These are phyloP conservation scores for Drosophila nebulosa DNA, from an alignment of 1,140 invertebrate species.

Conservation along the genomic window DNA sequence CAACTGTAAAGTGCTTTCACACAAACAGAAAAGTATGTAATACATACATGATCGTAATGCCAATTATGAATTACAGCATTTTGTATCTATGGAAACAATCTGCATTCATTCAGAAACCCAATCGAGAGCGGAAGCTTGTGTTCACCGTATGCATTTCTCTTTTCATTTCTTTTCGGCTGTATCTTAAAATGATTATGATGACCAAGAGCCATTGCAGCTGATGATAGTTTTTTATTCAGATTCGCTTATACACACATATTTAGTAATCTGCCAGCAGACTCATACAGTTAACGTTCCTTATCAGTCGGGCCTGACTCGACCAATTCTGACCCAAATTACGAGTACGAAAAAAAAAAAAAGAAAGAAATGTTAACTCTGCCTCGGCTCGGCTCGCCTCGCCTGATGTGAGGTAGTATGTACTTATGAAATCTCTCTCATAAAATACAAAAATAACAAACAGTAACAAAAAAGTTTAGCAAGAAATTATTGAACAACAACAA, in stretches of 20 bases:
- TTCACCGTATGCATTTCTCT: background rate
- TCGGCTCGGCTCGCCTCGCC: slow-evolving; percentile 31
- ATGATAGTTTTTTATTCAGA: slow-evolving; percentile 39
- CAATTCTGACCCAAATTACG: slow-evolving; percentile 73
- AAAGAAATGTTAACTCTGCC: slow-evolving; percentile 5
- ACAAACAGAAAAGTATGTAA: background rate
- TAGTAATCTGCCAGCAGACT: background rate
- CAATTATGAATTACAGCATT: background rate
- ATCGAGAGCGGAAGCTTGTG: slow-evolving; percentile 24
- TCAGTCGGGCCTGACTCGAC: slow-evolving; percentile 58
- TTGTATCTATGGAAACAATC: background rate
- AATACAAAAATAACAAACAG: slow-evolving; percentile 22
- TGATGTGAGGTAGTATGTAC: slow-evolving; percentile 70
- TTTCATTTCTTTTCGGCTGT: background rate
- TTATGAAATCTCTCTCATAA: slow-evolving; percentile 1
- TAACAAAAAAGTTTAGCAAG: slow-evolving; percentile 66
- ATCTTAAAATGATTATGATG: background rate
- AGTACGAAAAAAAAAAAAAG: slow-evolving; percentile 19
- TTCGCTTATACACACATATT: background rate
- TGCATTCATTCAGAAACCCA: background rate
- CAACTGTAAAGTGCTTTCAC: slow-evolving; percentile 54
- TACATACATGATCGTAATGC: background rate
- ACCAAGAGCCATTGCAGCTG: background rate
- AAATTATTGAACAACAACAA: slow-evolving; percentile 73
- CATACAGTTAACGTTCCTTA: slow-evolving; percentile 33